Percentiles rank a stretch among this genome's conserved stretches.
Evolutionary conservation across 2,113 vertebrate genomes (phyloP).

Genomic region (Trichomycterus rosablanca): DNA sequence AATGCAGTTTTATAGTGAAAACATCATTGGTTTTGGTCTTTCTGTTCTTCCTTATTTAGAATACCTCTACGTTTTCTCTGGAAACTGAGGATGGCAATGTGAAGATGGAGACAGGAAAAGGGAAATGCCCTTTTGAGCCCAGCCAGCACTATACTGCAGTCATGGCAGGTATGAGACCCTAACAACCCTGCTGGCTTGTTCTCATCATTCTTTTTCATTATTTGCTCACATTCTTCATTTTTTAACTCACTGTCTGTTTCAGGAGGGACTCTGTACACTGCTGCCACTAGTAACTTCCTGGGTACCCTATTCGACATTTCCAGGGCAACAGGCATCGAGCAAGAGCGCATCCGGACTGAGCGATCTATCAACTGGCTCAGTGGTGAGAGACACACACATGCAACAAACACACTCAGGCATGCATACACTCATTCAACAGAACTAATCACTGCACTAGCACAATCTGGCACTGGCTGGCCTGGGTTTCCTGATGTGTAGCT

Average conservation of each 20-base stretch:
- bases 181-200: neutral
- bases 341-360: slow-evolving; percentile 77
- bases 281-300: slow-evolving; percentile 82
- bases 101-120: slow-evolving; percentile 76
- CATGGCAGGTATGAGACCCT: slow-evolving; percentile 67
- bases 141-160: slow-evolving; percentile 79
- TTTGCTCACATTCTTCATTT: neutral
- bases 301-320: slow-evolving; percentile 81
- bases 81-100: slow-evolving; percentile 56
- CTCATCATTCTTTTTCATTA: neutral
- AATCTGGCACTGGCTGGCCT: neutral
- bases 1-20: too few species aligned
- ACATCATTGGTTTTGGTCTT: too few species aligned
- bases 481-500: neutral
- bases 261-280: slow-evolving; percentile 77
- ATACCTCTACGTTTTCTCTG: slow-evolving; percentile 67
- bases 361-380: slow-evolving; percentile 77
- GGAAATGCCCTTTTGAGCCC: slow-evolving; percentile 84
- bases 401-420: neutral
- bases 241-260: neutral
- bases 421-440: neutral
- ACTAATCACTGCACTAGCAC: neutral
- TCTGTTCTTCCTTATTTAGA: slow-evolving; percentile 60
- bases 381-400: slow-evolving; percentile 60
- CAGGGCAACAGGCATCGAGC: slow-evolving; percentile 69